Percentiles rank a stretch among this genome's conserved stretches.
Conservation (phyloP, 2,888 invertebrate species). For the Erannis defoliaria region DNA sequence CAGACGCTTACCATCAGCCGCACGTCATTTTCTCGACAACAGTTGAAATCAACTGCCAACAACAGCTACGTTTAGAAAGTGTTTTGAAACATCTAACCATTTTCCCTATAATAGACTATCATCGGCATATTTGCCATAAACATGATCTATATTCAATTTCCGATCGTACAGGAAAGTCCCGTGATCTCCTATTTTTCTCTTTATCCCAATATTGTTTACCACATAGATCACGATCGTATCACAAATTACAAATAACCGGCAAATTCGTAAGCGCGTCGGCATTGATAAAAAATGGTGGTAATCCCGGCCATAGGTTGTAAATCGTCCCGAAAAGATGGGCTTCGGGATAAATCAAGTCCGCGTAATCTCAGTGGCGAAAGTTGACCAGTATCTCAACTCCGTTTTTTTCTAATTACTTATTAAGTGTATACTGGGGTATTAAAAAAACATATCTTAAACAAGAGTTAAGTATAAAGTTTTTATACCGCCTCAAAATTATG, state of each 20-base stretch:
- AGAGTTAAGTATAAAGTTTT: not conserved
- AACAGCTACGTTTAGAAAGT: too few relatives aligned
- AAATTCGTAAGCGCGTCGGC: conserved; percentile 37
- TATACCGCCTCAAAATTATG: too few relatives aligned
- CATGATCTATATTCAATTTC: conserved; percentile 26
- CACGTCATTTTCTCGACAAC: not conserved
- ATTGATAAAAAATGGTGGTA: conserved; percentile 51
- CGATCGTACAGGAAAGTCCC: conserved; percentile 13
- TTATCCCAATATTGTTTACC: conserved; percentile 35
- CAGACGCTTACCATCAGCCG: too few relatives aligned
- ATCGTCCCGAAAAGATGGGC: conserved; percentile 53
- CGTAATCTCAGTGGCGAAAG: conserved; percentile 47
- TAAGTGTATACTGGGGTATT: too few relatives aligned
- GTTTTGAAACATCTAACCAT: conserved; percentile 6
- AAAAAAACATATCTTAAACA: not conserved
- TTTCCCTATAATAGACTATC: conserved; percentile 9
- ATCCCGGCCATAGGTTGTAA: conserved; percentile 55
- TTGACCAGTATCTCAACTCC: conserved; percentile 24
- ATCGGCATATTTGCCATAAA: conserved; percentile 22
- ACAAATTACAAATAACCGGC: conserved; percentile 44
- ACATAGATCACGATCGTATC: conserved; percentile 39
- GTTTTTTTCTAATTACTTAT: not conserved
- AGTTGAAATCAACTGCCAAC: not conserved
- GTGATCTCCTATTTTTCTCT: conserved; percentile 25
- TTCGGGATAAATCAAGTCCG: conserved; percentile 61